phyloP scores from a whole-genome alignment of 2,797 vertebrate species.

The Poeciliopsis infans region DNA sequence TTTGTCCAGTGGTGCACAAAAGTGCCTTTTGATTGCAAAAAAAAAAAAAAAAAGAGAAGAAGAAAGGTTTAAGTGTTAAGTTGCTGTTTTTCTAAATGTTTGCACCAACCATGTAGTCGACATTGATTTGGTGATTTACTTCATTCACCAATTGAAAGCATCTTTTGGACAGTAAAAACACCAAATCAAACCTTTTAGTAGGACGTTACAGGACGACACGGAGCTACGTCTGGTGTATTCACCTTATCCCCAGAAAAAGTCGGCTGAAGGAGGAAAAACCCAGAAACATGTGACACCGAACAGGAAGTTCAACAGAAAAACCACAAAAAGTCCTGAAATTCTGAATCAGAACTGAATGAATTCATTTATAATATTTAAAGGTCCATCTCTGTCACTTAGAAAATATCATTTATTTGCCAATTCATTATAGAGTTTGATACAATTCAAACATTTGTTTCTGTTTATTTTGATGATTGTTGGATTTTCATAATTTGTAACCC shows the following conservation, averaged over 20 bases:
- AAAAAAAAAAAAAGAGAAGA: background rate
- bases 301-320: conserved; percentile 33
- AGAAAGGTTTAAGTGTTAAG: background rate
- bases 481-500: background rate
- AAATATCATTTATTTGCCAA: background rate
- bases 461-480: background rate
- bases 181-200: conserved; percentile 16
- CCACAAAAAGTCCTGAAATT: background rate
- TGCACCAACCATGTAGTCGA: background rate
- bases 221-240: conserved; percentile 41
- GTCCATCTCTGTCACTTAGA: background rate
- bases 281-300: conserved; percentile 34
- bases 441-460: background rate
- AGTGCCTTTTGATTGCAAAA: conserved; percentile 66
- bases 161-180: conserved; percentile 24
- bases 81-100: conserved; percentile 11
- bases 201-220: background rate
- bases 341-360: background rate
- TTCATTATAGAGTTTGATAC: background rate
- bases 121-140: conserved; percentile 30
- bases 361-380: background rate
- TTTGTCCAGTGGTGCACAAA: conserved; percentile 79
- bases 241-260: conserved; percentile 75
- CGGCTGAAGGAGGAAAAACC: conserved; percentile 53
- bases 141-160: background rate